Evolutionary conservation across 2,888 invertebrate species (phyloP).

Genomic region (Andrena flavipes): DNA sequence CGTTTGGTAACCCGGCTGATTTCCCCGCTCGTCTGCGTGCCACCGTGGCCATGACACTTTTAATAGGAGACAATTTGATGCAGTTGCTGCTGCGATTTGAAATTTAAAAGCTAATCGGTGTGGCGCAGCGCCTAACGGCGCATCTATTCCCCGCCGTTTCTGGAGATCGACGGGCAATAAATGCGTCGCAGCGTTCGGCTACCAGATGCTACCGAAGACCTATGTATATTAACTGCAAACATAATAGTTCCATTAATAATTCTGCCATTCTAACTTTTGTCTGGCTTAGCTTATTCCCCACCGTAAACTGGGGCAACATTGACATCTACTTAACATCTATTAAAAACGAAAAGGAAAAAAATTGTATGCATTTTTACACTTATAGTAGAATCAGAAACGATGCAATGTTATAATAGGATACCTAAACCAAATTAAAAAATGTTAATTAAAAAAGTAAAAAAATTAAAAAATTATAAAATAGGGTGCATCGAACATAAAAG

Average conservation of each 20-base stretch:
- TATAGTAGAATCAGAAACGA: too few species aligned
- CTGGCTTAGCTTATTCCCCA: conserved; percentile 8
- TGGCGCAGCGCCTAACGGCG: conserved; percentile 45
- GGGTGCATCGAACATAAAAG: too few species aligned
- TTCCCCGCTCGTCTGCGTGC: conserved; percentile 44
- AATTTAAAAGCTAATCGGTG: conserved; percentile 79
- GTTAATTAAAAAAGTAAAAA: too few species aligned
- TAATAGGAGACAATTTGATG: conserved; percentile 83
- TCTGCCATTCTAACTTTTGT: conserved; percentile 47
- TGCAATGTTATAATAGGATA: too few species aligned
- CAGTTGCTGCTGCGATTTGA: conserved; percentile 81
- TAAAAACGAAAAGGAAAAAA: too few species aligned
- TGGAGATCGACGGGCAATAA: conserved; percentile 35
- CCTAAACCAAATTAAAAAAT: too few species aligned
- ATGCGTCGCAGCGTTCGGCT: background rate
- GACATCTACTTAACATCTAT: too few species aligned
- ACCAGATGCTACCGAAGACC: background rate
- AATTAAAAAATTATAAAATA: too few species aligned
- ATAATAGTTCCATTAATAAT: conserved; percentile 32
- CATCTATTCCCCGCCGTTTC: conserved; percentile 22
- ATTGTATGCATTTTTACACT: too few species aligned
- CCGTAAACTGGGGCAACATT: too few species aligned
- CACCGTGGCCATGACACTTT: conserved; percentile 82
- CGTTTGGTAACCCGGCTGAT: conserved; percentile 53
- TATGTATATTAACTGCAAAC: too few species aligned